Conservation (phyloP, 2,888 invertebrate species). For the Eilema griseolum region DNA sequence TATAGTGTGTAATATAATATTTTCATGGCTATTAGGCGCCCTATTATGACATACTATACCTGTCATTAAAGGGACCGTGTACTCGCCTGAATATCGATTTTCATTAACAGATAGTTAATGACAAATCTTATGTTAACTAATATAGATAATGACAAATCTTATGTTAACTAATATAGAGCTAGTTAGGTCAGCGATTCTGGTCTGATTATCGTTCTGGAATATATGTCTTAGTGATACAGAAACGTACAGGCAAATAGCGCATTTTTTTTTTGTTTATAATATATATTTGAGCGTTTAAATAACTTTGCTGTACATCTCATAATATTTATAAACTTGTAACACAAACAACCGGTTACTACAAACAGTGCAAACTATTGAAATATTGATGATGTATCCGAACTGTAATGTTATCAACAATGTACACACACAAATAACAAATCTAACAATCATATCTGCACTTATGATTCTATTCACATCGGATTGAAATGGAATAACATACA, state of each 20-base stretch:
- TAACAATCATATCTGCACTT: background rate
- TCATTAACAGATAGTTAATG: no score
- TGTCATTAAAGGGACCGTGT: background rate
- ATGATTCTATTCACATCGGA: background rate
- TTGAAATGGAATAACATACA: background rate
- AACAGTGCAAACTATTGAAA: conserved; percentile 4
- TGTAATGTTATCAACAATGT: background rate
- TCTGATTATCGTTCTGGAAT: no score
- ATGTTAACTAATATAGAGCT: no score
- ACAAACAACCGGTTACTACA: background rate
- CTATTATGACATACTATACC: background rate
- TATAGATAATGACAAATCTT: no score
- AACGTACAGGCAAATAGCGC: background rate
- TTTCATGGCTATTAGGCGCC: background rate
- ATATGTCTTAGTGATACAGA: background rate
- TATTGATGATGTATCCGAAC: background rate
- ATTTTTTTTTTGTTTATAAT: background rate
- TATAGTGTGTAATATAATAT: conserved; percentile 7
- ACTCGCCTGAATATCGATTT: background rate
- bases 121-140: no score
- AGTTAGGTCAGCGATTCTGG: no score
- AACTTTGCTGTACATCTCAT: background rate
- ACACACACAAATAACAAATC: background rate
- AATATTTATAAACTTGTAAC: conserved; percentile 1
- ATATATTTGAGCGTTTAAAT: background rate